A percentile compares a stretch with the other conserved stretches of the same genome.
phyloP scores from a whole-genome alignment of 2,113 vertebrate species.

The Ceyx cyanopectus region DNA sequence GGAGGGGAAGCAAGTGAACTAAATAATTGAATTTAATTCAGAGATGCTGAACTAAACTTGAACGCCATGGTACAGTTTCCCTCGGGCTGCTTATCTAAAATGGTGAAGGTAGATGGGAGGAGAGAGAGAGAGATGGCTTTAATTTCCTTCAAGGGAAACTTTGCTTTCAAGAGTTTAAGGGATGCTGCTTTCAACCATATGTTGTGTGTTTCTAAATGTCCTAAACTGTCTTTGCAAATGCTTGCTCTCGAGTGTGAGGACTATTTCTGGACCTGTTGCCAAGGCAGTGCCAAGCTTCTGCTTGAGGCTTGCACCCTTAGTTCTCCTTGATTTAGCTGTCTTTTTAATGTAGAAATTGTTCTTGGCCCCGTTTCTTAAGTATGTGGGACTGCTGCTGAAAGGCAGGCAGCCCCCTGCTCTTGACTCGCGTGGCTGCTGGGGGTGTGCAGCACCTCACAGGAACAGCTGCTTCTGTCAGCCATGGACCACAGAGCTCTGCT shows the following conservation, averaged over 20 bases:
- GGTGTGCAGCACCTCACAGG: background rate
- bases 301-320: conserved; percentile 1
- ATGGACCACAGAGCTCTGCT: fast-evolving
- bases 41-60: background rate
- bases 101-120: background rate
- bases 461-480: background rate
- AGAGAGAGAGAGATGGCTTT: background rate
- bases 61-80: background rate
- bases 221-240: conserved; percentile 53
- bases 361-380: background rate
- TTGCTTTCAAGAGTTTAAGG: conserved; percentile 31
- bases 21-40: background rate
- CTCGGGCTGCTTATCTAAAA: background rate
- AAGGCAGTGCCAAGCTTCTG: conserved; percentile 61
- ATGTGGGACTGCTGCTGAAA: background rate
- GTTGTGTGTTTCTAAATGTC: conserved; percentile 57
- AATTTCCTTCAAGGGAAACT: background rate
- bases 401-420: background rate
- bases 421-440: background rate
- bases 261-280: conserved; percentile 71
- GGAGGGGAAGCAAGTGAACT: background rate
- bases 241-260: conserved; percentile 26
- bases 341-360: conserved; percentile 1
- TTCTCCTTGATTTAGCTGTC: conserved; percentile 9
- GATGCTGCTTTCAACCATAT: conserved; percentile 56